Evolutionary conservation across 2,113 vertebrate species (phyloP).

Genomic region (Marmota monax): DNA sequence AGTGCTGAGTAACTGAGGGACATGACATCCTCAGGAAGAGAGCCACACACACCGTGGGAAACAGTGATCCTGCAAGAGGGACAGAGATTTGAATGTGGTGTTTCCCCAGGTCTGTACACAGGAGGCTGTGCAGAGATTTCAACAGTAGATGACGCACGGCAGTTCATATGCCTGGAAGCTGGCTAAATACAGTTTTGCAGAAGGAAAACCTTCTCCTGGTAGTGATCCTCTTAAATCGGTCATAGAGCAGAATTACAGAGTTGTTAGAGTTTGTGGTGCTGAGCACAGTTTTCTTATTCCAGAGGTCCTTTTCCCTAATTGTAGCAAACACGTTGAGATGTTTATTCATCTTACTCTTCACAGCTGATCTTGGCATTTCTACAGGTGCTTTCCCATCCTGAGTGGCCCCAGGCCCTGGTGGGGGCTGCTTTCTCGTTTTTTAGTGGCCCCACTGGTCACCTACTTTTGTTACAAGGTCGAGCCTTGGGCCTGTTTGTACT

Average conservation of each 20-base stretch:
- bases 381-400: not conserved
- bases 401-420: not conserved
- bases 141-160: too few species aligned
- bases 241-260: not conserved
- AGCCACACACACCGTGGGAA: not conserved
- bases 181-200: not conserved
- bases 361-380: not conserved
- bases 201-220: not conserved
- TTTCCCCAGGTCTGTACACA: not conserved
- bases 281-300: not conserved
- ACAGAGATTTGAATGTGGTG: rapidly evolving
- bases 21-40: not conserved
- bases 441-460: rapidly evolving
- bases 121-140: not conserved
- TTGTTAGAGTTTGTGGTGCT: not conserved
- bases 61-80: not conserved
- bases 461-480: not conserved
- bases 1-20: not conserved
- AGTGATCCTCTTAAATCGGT: not conserved
- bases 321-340: not conserved
- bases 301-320: not conserved
- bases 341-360: not conserved
- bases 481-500: not conserved
- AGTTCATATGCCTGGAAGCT: not conserved
- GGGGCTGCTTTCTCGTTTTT: not conserved